Evolutionary conservation across 1,140 invertebrate genomes (phyloP), one percentile per base, ranked within the genome.

Genomic region (Hydropsyche tenuis): DNA sequence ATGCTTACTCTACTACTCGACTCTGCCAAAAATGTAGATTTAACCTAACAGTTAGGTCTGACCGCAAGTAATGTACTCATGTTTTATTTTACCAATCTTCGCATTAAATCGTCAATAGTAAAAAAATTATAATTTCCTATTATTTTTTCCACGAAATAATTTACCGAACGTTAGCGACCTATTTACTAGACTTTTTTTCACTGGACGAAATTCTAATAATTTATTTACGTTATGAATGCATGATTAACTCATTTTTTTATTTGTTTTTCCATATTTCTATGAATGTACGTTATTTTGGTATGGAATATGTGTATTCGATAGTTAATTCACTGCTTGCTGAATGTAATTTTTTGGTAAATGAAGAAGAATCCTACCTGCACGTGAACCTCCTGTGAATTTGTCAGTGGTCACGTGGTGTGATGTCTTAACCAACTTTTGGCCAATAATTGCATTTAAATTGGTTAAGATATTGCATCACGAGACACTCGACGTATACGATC

Each of bases 351-450:
- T 43, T 65, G 63, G 30, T 37, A 37, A 37, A 4, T 53, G 22
- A 60, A 7, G 56, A 60, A 60, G 22, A 60, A 12, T 1, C 7
- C 56, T 60, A 25, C 56, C 56, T 60, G 56, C 65, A 68, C 65
- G 65, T 46, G 65, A 23, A 64, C 27, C 23, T 68, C 11, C 11
- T 22, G 18, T 11, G 11, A 12, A 11, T 51, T 45, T 45, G 46
- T 81, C 80, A 78, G 73, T 79, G 81, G 82, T 82, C 81, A 79
- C 80, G 80, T 81, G 84, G 84, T 85, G 83, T 78, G 82, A 84
- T 85, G 84, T 85, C 81, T 85, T 85, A 81, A 85, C 81, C 82
- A 85, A 85, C 84, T 85, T 84, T 84, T 77, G 64, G 56, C 53
- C 73, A 70, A 65, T 73, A 14, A 23, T 73, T 71, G 46, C 51